These are phyloP conservation scores for Embidobia sp. DNA, from an alignment of 2,888 invertebrate species.

Conservation along the genomic window DNA sequence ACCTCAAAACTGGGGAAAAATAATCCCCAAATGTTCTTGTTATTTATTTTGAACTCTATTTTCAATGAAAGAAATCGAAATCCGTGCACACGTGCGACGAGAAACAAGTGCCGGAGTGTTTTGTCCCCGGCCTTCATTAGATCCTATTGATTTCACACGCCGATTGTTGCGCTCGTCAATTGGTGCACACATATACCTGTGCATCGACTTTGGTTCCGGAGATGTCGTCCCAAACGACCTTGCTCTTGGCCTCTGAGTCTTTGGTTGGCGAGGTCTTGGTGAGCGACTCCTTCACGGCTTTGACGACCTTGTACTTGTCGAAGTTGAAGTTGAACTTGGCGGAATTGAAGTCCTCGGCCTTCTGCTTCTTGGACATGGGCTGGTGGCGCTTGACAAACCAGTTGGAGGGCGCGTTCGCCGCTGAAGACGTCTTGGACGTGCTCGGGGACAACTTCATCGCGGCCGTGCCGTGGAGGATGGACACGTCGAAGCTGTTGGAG, in stretches of 20 bases:
- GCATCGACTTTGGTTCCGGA: constrained; percentile 91
- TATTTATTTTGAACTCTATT: too few species aligned
- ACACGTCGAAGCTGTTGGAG: constrained; percentile 93
- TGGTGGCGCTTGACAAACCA: constrained; percentile 92
- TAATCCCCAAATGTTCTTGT: too few species aligned
- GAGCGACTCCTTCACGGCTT: constrained; percentile 82
- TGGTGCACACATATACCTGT: too few species aligned
- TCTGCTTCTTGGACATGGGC: constrained; percentile 85
- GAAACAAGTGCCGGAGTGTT: too few species aligned
- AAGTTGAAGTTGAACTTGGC: constrained; percentile 85
- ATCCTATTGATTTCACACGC: too few species aligned
- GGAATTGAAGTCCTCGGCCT: constrained; percentile 80
- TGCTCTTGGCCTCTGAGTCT: constrained; percentile 78
- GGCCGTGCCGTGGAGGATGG: constrained; percentile 84
- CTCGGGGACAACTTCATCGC: constrained; percentile 70
- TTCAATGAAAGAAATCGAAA: too few species aligned
- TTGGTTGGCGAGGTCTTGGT: constrained; percentile 71
- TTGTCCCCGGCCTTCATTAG: too few species aligned
- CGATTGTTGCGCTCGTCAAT: too few species aligned
- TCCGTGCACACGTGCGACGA: too few species aligned
- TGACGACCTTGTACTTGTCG: constrained; percentile 83
- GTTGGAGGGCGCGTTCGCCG: constrained; percentile 83
- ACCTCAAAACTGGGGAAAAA: too few species aligned
- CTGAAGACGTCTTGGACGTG: constrained; percentile 53
- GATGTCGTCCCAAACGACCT: constrained; percentile 89